Evolutionary conservation across 2,888 invertebrate species (phyloP).

Genomic region (Diarsia brunnea): DNA sequence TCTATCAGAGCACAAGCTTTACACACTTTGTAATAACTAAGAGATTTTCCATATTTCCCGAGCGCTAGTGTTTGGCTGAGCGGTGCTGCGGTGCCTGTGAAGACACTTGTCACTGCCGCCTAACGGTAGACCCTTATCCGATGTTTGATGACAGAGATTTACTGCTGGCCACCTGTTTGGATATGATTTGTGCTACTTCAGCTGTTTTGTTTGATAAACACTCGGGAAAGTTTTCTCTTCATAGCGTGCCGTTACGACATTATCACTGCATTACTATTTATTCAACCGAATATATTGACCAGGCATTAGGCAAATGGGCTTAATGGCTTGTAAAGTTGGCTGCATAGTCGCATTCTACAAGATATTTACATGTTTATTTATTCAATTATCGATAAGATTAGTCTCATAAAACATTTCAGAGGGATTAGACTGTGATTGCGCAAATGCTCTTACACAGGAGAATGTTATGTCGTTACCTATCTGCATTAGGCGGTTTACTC

Average conservation of each 20-base stretch:
- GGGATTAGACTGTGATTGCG: slow-evolving; percentile 48
- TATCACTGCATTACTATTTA: slow-evolving; percentile 56
- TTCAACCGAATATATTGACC: slow-evolving; percentile 58
- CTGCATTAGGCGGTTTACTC: slow-evolving; percentile 54
- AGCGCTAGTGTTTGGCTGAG: slow-evolving; percentile 16
- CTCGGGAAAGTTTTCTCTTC: slow-evolving; percentile 76
- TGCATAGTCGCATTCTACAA: slow-evolving; percentile 65
- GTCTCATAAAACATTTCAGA: slow-evolving; percentile 54
- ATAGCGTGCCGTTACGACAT: slow-evolving; percentile 62
- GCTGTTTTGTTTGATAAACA: slow-evolving; percentile 75
- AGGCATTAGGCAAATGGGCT: slow-evolving; percentile 62
- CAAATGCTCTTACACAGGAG: slow-evolving; percentile 43
- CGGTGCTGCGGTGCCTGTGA: slow-evolving; percentile 34
- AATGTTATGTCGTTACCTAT: slow-evolving; percentile 38
- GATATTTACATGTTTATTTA: slow-evolving; percentile 66
- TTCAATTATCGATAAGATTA: slow-evolving; percentile 67
- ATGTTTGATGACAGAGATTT: slow-evolving; percentile 80
- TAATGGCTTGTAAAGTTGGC: slow-evolving; percentile 56
- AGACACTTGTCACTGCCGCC: slow-evolving; percentile 71
- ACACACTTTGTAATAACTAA: slow-evolving; percentile 14
- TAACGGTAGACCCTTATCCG: slow-evolving; percentile 80
- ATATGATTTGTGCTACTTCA: slow-evolving; percentile 73
- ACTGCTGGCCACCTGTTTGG: slow-evolving; percentile 76
- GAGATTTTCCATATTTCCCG: slow-evolving; percentile 41
- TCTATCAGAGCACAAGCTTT: not conserved